Conservation (phyloP, 1,140 invertebrate species). For the Macrocentrus cingulum region DNA sequence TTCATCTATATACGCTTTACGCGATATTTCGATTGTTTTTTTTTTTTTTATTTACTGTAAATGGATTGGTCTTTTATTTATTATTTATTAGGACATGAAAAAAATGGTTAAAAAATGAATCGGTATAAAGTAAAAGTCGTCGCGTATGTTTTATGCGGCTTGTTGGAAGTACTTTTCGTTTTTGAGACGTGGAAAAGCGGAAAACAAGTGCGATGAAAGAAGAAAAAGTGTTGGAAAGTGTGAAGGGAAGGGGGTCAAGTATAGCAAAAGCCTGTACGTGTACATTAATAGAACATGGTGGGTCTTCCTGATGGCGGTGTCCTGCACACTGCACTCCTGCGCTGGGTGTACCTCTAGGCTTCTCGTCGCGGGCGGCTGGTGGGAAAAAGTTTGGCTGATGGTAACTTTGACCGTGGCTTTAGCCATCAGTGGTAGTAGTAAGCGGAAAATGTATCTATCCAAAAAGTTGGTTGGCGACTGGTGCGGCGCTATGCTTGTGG, state of each 20-base stretch:
- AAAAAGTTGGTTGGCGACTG: slow-evolving; percentile 39
- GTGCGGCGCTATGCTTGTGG: slow-evolving; percentile 7
- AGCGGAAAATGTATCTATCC: slow-evolving; percentile 51
- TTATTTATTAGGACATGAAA: no score
- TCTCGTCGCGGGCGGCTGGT: slow-evolving; percentile 32
- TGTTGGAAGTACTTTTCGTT: no score
- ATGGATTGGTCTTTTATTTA: no score
- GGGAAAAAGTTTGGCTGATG: slow-evolving; percentile 40
- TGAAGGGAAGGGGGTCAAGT: background rate
- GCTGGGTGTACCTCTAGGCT: slow-evolving; percentile 31
- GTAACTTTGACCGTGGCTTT: slow-evolving; percentile 41
- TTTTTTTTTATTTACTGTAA: no score
- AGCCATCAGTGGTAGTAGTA: slow-evolving; percentile 34
- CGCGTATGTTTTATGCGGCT: no score
- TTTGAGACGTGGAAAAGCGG: no score
- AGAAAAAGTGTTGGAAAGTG: slow-evolving; percentile 7
- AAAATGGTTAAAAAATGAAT: no score
- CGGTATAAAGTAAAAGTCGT: no score
- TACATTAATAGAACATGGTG: slow-evolving; percentile 43
- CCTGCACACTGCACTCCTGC: slow-evolving; percentile 17
- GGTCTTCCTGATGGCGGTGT: slow-evolving; percentile 24
- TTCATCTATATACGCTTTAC: no score
- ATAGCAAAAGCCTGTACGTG: slow-evolving; percentile 36
- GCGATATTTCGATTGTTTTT: no score
- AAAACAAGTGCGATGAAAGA: background rate